Evolutionary conservation across 1,140 invertebrate species (phyloP).

Genomic region (Copidosoma floridanum): DNA sequence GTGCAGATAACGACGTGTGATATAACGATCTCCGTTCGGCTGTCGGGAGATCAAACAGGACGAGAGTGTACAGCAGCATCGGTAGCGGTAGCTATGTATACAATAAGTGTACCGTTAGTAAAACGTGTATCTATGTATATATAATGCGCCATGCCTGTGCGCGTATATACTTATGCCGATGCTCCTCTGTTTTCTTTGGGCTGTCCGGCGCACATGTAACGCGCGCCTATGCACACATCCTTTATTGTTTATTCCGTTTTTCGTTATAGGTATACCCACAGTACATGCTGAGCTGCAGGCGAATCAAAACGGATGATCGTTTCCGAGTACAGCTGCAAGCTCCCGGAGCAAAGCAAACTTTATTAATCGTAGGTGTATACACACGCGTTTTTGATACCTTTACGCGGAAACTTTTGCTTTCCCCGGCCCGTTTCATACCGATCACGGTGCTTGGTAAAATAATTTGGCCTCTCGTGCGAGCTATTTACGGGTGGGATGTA

Average conservation of each 20-base stretch:
- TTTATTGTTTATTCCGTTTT: constrained; percentile 21
- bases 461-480: too few species aligned
- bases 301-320: too few species aligned
- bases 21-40: constrained; percentile 43
- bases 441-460: too few species aligned
- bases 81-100: background rate
- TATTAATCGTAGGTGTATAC: too few species aligned
- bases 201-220: background rate
- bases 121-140: too few species aligned
- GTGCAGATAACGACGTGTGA: constrained; percentile 44
- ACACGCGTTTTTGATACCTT: too few species aligned
- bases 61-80: constrained; percentile 20
- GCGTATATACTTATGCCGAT: background rate
- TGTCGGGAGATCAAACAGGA: constrained; percentile 35
- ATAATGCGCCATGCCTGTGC: background rate
- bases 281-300: background rate
- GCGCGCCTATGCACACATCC: background rate
- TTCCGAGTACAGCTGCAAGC: too few species aligned
- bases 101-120: constrained; percentile 11
- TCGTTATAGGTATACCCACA: too few species aligned
- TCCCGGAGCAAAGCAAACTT: too few species aligned
- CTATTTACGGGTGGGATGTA: too few species aligned
- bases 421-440: too few species aligned
- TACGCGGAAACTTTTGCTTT: too few species aligned
- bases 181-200: constrained; percentile 1